Conservation (phyloP, 2,113 vertebrate species). For the Todiramphus saurophagus region DNA sequence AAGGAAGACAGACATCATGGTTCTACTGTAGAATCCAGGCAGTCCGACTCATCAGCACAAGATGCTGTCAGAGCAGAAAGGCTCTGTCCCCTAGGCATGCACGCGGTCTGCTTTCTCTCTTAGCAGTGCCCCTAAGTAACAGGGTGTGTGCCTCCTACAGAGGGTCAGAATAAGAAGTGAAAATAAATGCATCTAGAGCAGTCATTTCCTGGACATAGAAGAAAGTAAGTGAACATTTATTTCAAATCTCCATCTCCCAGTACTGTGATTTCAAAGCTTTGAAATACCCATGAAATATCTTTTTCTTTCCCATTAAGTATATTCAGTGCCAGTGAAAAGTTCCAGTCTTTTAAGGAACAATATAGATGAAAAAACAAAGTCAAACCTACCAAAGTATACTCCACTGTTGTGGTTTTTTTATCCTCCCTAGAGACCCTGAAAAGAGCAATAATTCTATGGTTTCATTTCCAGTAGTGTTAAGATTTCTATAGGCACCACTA, state of each 20-base stretch:
- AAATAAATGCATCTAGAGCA: neutral
- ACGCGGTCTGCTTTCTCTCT: neutral
- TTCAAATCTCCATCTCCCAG: neutral
- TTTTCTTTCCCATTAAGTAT: neutral
- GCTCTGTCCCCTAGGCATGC: neutral
- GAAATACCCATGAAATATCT: neutral
- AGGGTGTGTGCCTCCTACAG: neutral
- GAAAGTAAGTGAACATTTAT: neutral
- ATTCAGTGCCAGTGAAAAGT: neutral
- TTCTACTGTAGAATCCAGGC: neutral
- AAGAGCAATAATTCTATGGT: neutral
- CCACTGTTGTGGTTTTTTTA: neutral
- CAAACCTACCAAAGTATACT: neutral
- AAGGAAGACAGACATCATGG: neutral
- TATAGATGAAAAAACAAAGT: neutral
- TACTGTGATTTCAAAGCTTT: neutral
- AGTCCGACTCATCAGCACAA: neutral
- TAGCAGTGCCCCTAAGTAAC: rapidly evolving
- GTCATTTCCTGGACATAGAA: neutral
- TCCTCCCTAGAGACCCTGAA: neutral
- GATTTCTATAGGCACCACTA: neutral
- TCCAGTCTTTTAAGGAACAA: neutral
- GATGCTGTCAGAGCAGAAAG: neutral
- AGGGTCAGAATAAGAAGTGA: neutral
- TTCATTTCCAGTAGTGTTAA: neutral